A percentile compares a stretch with the other conserved stretches of the same genome.
phyloP scores from a whole-genome alignment of 2,888 invertebrate species.

The Drosophila longiperda region DNA sequence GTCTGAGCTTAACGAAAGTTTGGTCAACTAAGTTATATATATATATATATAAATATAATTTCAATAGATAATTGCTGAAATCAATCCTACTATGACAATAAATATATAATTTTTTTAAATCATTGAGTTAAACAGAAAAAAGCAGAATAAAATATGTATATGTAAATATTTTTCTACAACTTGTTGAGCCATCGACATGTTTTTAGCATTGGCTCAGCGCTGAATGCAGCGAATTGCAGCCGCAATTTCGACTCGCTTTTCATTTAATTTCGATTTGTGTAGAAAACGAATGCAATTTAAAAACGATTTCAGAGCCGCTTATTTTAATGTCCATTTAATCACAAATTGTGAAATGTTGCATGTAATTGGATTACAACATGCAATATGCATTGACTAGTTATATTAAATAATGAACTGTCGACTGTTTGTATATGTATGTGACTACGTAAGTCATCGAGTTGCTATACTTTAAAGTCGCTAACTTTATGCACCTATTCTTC shows the following conservation, averaged over 20 bases:
- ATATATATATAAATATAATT: neutral
- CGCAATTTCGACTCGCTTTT: slow-evolving; percentile 44
- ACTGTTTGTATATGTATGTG: neutral
- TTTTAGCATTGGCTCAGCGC: slow-evolving; percentile 1
- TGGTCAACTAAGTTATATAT: neutral
- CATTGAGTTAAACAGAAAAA: neutral
- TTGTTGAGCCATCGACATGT: slow-evolving; percentile 5
- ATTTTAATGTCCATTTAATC: slow-evolving; percentile 47
- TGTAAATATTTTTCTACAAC: neutral
- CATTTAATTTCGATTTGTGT: slow-evolving; percentile 56
- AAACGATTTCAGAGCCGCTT: slow-evolving; percentile 44
- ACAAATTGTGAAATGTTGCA: slow-evolving; percentile 46
- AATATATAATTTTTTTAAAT: neutral
- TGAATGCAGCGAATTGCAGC: slow-evolving; percentile 19
- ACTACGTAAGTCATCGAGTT: slow-evolving; percentile 32
- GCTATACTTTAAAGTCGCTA: slow-evolving; percentile 14
- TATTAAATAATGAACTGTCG: neutral
- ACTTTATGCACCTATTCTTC: slow-evolving; percentile 37
- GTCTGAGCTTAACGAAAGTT: neutral
- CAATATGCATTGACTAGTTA: slow-evolving; percentile 15
- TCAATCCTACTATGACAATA: neutral
- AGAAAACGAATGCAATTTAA: slow-evolving; percentile 51
- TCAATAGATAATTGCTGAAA: neutral
- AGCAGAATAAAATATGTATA: too few relatives aligned
- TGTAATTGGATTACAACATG: slow-evolving; percentile 58